Base-by-base conservation (phyloP, 1,140 invertebrate species). In the Nylanderia fulva region DNA sequence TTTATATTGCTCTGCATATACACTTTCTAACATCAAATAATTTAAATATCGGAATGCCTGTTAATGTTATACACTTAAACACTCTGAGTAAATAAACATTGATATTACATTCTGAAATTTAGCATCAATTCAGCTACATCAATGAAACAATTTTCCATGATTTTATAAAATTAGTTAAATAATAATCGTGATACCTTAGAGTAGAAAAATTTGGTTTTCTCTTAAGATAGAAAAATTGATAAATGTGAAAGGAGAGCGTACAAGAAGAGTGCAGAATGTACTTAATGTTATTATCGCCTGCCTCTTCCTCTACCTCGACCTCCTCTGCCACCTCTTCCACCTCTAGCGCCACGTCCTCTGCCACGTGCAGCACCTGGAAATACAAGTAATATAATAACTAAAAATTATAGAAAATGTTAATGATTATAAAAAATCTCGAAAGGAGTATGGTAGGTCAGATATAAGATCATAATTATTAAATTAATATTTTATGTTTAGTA, bases 281-380 rank as follows among this genome's bases (percentile, higher is more conserved):
- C 66, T 75, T 86, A 86, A 39, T 64, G 18, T 33, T 82, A 92
- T 92, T 96, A 96, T 95, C 96, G 96, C 48, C 96, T 95, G 52
- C 96, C 96, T 91, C 96, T 92, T 66, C 96, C 96, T 94, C 96
- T 94, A 76, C 97, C 96, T 91, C 97, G 95, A 45, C 96, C 96
- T 86, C 96, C 94, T 84, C 96, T 95, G 86, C 96, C 95, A 88
- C 96, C 95, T 91, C 97, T 93, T 64, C 95, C 95, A 87, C 96
- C 95, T 91, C 96, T 94, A 93, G 95, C 95, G 90, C 96, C 95
- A 87, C 96, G 95, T 45, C 96, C 95, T 87, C 95, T 92, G 48
- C 95, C 95, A 86, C 94, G 92, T 48, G 94, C 94, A 42, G 94
- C 94, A 86, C 95, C 95, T 95, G 87, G 63, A 91, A 93, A 85